Evolutionary conservation across 1,140 invertebrate species (phyloP).

Genomic region (Drosophila pruinosa): DNA sequence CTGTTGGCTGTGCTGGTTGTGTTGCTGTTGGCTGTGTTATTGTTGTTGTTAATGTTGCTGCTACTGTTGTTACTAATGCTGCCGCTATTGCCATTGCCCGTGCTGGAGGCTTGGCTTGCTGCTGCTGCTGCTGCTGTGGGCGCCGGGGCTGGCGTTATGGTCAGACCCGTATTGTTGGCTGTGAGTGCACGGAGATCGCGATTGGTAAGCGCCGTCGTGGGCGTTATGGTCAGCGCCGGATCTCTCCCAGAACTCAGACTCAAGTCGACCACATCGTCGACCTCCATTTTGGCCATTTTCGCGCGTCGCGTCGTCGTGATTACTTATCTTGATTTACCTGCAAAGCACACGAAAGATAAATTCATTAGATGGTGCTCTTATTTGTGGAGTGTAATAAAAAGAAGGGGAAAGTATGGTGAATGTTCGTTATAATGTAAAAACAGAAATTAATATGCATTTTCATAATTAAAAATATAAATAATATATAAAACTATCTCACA

Average conservation of each 20-base stretch:
- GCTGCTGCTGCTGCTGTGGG: conserved; percentile 11
- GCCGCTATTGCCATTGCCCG: conserved; percentile 17
- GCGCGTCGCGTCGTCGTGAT: conserved; percentile 81
- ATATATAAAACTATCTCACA: too few relatives aligned
- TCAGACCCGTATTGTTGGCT: conserved; percentile 73
- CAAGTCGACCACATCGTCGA: conserved; percentile 86
- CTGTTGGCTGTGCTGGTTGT: conserved; percentile 21
- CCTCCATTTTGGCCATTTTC: conserved; percentile 86
- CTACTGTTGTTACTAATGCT: conserved; percentile 27
- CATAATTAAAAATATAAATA: too few relatives aligned
- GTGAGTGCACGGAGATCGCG: conserved; percentile 74
- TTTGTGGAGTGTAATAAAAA: too few relatives aligned
- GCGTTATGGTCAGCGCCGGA: conserved; percentile 78
- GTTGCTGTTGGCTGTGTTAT: conserved; percentile 7
- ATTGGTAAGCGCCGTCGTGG: conserved; percentile 52
- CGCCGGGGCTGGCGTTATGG: conserved; percentile 74
- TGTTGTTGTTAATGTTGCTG: conserved; percentile 1
- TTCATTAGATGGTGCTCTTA: not conserved
- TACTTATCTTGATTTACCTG: conserved; percentile 60
- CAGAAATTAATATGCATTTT: too few relatives aligned
- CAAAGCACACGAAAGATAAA: conserved; percentile 10
- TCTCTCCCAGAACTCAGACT: conserved; percentile 83
- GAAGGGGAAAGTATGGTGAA: not conserved
- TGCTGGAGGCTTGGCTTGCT: not conserved
- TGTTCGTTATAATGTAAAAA: not conserved